These are phyloP conservation scores for Bursaphelenchus okinawaensis DNA, from an alignment of 2,888 invertebrate genomes.

Conservation along the genomic window DNA sequence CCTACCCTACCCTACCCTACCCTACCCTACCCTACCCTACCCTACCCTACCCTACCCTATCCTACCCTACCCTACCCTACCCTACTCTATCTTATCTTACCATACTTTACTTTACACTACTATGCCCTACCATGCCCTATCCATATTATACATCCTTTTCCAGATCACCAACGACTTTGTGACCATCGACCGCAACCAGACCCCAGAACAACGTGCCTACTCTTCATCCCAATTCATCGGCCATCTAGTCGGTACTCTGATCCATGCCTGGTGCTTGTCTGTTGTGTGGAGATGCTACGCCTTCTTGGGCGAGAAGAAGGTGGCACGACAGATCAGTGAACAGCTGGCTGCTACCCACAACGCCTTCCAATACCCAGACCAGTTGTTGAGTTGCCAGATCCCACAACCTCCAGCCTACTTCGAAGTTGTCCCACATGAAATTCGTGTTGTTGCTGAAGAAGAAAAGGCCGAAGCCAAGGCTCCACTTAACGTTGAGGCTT, in stretches of 20 bases:
- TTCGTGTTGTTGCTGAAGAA: not conserved
- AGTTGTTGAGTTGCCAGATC: constrained; percentile 24
- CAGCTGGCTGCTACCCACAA: constrained; percentile 49
- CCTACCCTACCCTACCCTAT: too few relatives aligned
- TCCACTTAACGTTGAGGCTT: constrained; percentile 18
- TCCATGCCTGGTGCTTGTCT: constrained; percentile 54
- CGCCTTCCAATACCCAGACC: constrained; percentile 52
- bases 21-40: too few relatives aligned
- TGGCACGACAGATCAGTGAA: constrained; percentile 53
- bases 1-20: too few relatives aligned
- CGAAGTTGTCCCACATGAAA: constrained; percentile 21
- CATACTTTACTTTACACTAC: too few relatives aligned
- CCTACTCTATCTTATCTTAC: too few relatives aligned
- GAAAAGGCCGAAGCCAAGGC: constrained; percentile 18
- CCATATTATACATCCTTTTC: constrained; percentile 14
- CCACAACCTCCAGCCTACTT: constrained; percentile 47
- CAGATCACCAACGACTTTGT: constrained; percentile 35
- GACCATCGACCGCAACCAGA: constrained; percentile 26
- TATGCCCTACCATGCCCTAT: too few relatives aligned
- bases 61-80: too few relatives aligned
- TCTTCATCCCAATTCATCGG: constrained; percentile 32
- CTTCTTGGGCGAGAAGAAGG: constrained; percentile 55
- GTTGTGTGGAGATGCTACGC: constrained; percentile 56
- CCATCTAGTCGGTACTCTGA: constrained; percentile 46
- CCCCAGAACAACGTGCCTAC: constrained; percentile 17